A percentile compares a stretch with the other conserved stretches of the same genome.
These are phyloP conservation scores for Echiichthys vipera DNA, from an alignment of 2,797 vertebrate genomes.

Conservation along the genomic window DNA sequence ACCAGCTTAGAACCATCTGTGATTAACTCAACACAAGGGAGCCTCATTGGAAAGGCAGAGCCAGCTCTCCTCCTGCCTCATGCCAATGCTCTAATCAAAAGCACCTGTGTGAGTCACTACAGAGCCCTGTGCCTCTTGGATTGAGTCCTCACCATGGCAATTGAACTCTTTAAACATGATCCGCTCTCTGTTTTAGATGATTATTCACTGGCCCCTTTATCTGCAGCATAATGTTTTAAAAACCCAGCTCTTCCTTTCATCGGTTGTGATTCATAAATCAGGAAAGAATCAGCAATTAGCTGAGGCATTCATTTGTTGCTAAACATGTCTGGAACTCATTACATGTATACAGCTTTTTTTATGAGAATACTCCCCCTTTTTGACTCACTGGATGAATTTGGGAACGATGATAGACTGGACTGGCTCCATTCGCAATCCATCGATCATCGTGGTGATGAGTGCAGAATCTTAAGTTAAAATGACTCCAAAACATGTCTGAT, in stretches of 20 bases:
- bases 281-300: constrained; percentile 11
- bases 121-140: constrained; percentile 40
- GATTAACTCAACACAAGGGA: constrained; percentile 60
- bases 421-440: neutral
- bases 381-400: neutral
- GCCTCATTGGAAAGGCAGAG: constrained; percentile 58
- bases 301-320: constrained; percentile 10
- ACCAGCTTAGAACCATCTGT: constrained; percentile 58
- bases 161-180: constrained; percentile 46
- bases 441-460: neutral
- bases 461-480: neutral
- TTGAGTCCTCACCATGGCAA: constrained; percentile 27
- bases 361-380: neutral
- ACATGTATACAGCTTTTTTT: neutral
- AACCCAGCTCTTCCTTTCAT: constrained; percentile 18
- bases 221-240: constrained; percentile 11
- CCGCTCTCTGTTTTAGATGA: constrained; percentile 15
- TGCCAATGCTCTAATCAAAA: constrained; percentile 68
- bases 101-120: constrained; percentile 61
- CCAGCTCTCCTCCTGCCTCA: constrained; percentile 42
- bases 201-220: constrained; percentile 2
- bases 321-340: constrained; percentile 19
- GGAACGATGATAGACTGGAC: neutral
- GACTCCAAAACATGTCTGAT: neutral
- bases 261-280: constrained; percentile 10